These are phyloP conservation scores for Lucilia sericata DNA, from an alignment of 1,140 invertebrate genomes.

Conservation along the genomic window DNA sequence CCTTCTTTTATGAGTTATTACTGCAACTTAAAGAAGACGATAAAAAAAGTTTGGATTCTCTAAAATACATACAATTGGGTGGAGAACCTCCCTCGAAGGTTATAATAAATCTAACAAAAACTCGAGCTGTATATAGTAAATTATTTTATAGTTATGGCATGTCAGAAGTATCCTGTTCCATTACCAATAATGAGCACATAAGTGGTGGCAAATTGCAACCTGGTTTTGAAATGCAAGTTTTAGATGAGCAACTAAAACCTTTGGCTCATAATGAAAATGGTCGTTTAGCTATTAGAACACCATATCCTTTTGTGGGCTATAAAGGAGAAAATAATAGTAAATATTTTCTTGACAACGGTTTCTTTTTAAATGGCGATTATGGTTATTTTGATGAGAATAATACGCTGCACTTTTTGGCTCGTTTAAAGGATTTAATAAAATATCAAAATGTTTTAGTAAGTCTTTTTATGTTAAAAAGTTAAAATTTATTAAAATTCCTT, in stretches of 20 bases:
- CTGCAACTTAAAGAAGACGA: neutral
- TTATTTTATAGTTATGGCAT: conserved; percentile 33
- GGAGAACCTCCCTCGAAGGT: neutral
- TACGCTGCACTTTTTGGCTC: neutral
- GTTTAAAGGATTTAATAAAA: conserved; percentile 30
- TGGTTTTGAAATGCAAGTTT: conserved; percentile 16
- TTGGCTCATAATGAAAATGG: neutral
- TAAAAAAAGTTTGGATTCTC: neutral
- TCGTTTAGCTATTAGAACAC: neutral
- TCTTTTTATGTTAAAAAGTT: neutral
- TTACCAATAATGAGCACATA: conserved; percentile 17
- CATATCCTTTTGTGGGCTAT: conserved; percentile 24
- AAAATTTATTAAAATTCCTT: neutral
- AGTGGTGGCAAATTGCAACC: conserved; percentile 29
- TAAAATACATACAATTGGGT: conserved; percentile 28
- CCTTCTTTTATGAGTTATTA: neutral
- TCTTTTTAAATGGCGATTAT: conserved; percentile 43
- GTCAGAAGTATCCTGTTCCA: conserved; percentile 32
- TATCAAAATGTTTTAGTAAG: neutral
- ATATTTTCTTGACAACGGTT: conserved; percentile 18
- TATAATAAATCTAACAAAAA: conserved; percentile 3
- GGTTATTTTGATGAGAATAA: conserved; percentile 1
- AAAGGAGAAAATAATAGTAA: neutral
- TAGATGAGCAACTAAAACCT: neutral
- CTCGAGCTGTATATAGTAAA: neutral